Evolutionary conservation across 2,797 vertebrate genomes (phyloP).

Genomic region (Todus mexicanus): DNA sequence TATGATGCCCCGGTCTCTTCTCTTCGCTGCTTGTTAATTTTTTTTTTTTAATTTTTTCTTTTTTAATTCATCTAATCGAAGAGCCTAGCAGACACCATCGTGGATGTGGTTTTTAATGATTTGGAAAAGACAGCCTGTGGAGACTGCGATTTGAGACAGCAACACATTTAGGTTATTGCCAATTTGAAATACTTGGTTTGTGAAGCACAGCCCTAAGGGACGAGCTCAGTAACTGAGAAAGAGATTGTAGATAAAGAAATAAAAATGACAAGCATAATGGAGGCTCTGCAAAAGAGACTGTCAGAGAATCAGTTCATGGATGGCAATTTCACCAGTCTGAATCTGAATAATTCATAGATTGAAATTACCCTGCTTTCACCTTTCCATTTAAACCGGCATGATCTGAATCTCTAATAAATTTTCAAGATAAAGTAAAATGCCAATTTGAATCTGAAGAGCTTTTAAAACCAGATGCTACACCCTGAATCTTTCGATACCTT

Average conservation of each 20-base stretch:
- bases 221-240: conserved; percentile 80
- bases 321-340: conserved; percentile 79
- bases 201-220: conserved; percentile 84
- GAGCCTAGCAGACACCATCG: conserved; percentile 66
- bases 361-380: conserved; percentile 89
- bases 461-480: conserved; percentile 79
- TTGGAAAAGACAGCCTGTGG: conserved; percentile 73
- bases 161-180: conserved; percentile 73
- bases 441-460: conserved; percentile 82
- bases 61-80: conserved; percentile 67
- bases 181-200: conserved; percentile 77
- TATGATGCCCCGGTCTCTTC: conserved; percentile 35
- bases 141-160: conserved; percentile 71
- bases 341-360: conserved; percentile 89
- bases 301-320: conserved; percentile 80
- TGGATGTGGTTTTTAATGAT: conserved; percentile 77
- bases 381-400: conserved; percentile 83
- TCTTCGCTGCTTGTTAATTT: conserved; percentile 34
- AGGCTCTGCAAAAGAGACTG: conserved; percentile 84
- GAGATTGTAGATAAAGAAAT: conserved; percentile 89
- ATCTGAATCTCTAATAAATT: conserved; percentile 85
- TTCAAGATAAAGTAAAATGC: conserved; percentile 81
- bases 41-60: neutral
- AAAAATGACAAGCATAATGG: conserved; percentile 91
- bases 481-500: conserved; percentile 73